Conservation (phyloP, 2,888 invertebrate genomes). For the Lycia hirtaria region DNA sequence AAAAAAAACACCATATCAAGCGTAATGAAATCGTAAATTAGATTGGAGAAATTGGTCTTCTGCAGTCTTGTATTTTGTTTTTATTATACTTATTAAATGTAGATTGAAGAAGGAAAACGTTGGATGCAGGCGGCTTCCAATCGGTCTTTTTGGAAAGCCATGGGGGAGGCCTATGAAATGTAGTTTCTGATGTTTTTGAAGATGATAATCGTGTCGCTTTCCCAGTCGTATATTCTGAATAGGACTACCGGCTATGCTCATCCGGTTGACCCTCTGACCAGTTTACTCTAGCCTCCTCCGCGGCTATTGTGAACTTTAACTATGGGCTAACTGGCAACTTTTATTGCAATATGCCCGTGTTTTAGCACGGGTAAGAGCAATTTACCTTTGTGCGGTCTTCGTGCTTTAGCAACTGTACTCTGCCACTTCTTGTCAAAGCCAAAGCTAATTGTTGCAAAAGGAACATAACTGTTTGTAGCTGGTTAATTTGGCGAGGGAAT, state of each 20-base stretch:
- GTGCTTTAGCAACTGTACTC: slow-evolving; percentile 8
- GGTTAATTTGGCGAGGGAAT: too few relatives aligned
- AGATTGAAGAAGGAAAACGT: too few relatives aligned
- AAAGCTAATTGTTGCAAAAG: slow-evolving; percentile 5
- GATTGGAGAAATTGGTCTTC: too few relatives aligned
- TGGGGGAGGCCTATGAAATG: too few relatives aligned
- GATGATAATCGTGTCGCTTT: not conserved
- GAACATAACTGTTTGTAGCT: not conserved
- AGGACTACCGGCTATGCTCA: slow-evolving; percentile 16
- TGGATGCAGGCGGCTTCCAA: too few relatives aligned
- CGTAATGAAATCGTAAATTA: too few relatives aligned
- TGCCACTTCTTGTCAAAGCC: slow-evolving; percentile 24
- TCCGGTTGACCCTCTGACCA: slow-evolving; percentile 34
- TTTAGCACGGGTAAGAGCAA: slow-evolving; percentile 28
- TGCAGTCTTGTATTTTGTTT: too few relatives aligned
- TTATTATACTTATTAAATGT: too few relatives aligned
- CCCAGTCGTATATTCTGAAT: not conserved
- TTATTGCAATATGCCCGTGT: slow-evolving; percentile 35
- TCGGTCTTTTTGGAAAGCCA: too few relatives aligned
- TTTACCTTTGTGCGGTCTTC: slow-evolving; percentile 30
- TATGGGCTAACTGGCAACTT: slow-evolving; percentile 31
- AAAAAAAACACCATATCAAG: too few relatives aligned
- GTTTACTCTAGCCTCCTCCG: slow-evolving; percentile 22
- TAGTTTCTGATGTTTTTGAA: not conserved
- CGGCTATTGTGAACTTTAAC: slow-evolving; percentile 30